Base-by-base conservation (phyloP, 2,888 invertebrate species). In the Chymomyza amoena region DNA sequence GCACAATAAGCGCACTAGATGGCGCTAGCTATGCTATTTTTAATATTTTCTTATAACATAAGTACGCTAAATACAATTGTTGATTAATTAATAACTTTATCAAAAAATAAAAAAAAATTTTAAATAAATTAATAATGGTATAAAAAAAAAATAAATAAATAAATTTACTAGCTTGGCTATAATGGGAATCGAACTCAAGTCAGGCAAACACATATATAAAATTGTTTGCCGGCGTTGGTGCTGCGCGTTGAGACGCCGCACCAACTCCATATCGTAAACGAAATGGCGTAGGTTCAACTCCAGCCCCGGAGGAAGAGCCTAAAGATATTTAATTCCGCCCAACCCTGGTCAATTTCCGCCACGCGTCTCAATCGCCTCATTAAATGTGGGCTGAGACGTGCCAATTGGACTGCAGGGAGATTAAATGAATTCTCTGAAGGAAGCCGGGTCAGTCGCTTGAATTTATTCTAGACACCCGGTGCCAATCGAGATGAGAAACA, bases 401-500 rank as follows among this genome's bases (percentile, higher is more conserved):
- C 80, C 75, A 81, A 64, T 75, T n/a, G n/a, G 68, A 75, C 67
- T 68, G 60, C 39, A 77, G 80, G 81, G 64, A 81, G 18, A 80
- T 74, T 69, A 78, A 69, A n/a, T n/a, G n/a, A n/a, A 7, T 73
- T 78, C 81, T 80, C 73, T 70, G 77, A 68, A 81, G 80, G 80
- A 81, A 81, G 81, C 81, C 77, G 68, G 16, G 71, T 64, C 63
- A 66, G 81, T 81, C 81, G 80, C 39, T 70, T 6, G 77, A 80
- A 76, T 65, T 66, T 54, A 69, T 73, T 75, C 75, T 77, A 80
- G 81, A 78, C 79, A 69, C 75, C 62, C 75, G 77, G 81, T 81
- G 81, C 81, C 81, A 73, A 69, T 50, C 6, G n/a, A 70, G 67
- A 76, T 61, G 70, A 81, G 82, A 72, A 70, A 81, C 80, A 81